Conservation (phyloP, 2,797 vertebrate species). For the Sebastes wilsoni region DNA sequence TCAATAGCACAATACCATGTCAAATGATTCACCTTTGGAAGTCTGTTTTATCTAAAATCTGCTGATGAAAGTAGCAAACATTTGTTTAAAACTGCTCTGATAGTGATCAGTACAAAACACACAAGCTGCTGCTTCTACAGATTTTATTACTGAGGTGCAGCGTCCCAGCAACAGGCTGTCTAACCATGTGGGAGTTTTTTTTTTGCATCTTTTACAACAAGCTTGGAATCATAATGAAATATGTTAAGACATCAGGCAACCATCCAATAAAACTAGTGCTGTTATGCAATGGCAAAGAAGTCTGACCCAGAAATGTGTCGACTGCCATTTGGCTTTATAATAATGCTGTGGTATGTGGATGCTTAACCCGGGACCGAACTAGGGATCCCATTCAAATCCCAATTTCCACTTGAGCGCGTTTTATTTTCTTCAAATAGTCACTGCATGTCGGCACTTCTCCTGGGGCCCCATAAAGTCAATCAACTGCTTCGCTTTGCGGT, state of each 20-base stretch:
- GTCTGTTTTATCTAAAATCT: background rate
- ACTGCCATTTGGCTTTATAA: slow-evolving; percentile 46
- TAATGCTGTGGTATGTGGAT: slow-evolving; percentile 38
- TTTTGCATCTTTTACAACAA: background rate
- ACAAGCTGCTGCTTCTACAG: background rate
- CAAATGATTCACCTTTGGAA: background rate
- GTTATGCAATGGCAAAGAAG: slow-evolving; percentile 56
- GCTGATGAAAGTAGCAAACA: background rate
- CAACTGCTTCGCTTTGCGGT: slow-evolving; percentile 24
- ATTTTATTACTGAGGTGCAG: background rate
- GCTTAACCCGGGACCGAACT: slow-evolving; percentile 29
- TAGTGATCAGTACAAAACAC: background rate
- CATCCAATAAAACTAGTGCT: slow-evolving; percentile 35
- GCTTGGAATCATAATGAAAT: slow-evolving; percentile 34
- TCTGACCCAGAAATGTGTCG: slow-evolving; percentile 53
- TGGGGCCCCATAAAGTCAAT: slow-evolving; percentile 24
- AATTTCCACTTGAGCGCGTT: slow-evolving; percentile 39
- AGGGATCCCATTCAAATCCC: slow-evolving; percentile 43
- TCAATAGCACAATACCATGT: background rate
- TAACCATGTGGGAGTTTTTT: background rate
- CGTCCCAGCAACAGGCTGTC: background rate
- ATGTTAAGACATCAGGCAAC: slow-evolving; percentile 47
- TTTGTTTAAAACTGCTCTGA: background rate
- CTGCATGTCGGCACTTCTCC: slow-evolving; percentile 29
- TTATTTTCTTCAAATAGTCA: slow-evolving; percentile 37